A percentile compares a stretch with the other conserved stretches of the same genome.
Conservation (phyloP, 2,797 vertebrate species). For the Dicrostonyx torquatus region DNA sequence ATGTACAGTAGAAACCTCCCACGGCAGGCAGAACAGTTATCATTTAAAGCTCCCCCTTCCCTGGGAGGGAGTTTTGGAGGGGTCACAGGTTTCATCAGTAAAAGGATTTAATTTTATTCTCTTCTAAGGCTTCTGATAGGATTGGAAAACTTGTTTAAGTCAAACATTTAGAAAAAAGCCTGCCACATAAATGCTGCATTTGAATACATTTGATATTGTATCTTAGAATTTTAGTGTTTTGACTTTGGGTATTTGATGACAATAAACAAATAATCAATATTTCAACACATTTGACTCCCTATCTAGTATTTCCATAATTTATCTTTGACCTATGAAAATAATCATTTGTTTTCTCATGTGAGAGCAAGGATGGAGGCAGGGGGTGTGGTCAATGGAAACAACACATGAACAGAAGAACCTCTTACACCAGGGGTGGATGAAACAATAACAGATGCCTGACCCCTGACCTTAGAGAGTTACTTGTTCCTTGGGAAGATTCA, state of each 20-base stretch:
- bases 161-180: conserved; percentile 46
- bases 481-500: not conserved
- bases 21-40: not conserved
- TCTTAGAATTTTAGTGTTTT: conserved; percentile 13
- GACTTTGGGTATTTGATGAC: not conserved
- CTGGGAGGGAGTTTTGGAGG: not conserved
- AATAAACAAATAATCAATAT: conserved; percentile 8
- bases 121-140: not conserved
- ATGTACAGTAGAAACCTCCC: not conserved
- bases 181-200: not conserved
- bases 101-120: not conserved
- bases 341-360: not conserved
- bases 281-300: not conserved
- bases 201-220: not conserved
- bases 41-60: not conserved
- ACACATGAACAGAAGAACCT: too few species aligned
- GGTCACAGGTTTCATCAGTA: not conserved
- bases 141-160: not conserved
- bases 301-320: not conserved
- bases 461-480: not conserved
- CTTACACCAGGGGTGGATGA: too few species aligned
- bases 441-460: not conserved
- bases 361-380: not conserved
- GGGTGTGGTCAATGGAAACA: too few species aligned
- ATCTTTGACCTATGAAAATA: not conserved